A percentile compares a stretch with the other conserved stretches of the same genome.
phyloP scores from a whole-genome alignment of 2,888 invertebrate species.

The Plebejus anna region DNA sequence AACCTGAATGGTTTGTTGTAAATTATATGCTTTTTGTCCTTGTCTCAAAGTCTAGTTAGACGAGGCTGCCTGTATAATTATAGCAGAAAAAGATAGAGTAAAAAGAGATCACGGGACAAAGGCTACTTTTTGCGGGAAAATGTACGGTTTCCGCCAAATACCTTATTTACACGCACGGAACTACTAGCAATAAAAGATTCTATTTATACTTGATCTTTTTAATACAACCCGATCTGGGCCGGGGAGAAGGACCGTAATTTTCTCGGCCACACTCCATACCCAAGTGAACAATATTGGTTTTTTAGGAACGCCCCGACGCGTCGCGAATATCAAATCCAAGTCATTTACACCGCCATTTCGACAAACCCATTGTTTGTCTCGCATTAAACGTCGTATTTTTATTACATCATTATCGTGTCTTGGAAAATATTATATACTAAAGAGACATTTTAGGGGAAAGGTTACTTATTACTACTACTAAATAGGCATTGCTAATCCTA shows the following conservation, averaged over 20 bases:
- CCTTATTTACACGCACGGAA: neutral
- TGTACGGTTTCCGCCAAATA: neutral
- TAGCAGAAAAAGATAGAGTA: neutral
- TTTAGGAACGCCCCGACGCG: constrained; percentile 63
- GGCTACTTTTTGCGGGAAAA: neutral
- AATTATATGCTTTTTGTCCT: constrained; percentile 33
- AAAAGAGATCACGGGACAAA: too few species aligned
- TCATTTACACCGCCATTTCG: constrained; percentile 44
- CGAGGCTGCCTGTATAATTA: neutral
- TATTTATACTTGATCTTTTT: constrained; percentile 1
- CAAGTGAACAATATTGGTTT: constrained; percentile 68
- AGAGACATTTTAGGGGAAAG: too few species aligned
- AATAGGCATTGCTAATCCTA: too few species aligned
- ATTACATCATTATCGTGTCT: neutral
- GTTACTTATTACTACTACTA: too few species aligned
- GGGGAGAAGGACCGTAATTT: constrained; percentile 54
- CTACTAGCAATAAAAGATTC: neutral
- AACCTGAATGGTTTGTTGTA: constrained; percentile 64
- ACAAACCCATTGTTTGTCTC: constrained; percentile 12
- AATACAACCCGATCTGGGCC: constrained; percentile 16
- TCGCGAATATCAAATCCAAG: constrained; percentile 64
- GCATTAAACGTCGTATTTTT: constrained; percentile 6
- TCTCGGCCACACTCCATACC: constrained; percentile 60
- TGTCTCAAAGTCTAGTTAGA: neutral
- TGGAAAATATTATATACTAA: neutral